phyloP scores from a whole-genome alignment of 2,888 invertebrate genomes.

The Microctonus brassicae region DNA sequence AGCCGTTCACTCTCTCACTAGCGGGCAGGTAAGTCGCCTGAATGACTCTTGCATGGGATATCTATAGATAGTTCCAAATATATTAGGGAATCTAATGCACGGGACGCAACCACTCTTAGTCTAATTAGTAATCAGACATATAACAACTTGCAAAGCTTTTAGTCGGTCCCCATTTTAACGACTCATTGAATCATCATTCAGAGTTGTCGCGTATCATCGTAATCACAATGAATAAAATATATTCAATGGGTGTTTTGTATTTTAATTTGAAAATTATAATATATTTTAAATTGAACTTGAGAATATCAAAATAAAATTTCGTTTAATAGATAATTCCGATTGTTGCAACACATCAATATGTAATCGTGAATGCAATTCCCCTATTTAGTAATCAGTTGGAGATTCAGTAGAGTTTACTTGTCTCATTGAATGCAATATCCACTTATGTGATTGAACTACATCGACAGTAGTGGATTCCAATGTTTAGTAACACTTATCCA shows the following conservation, averaged over 20 bases:
- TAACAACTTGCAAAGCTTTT: slow-evolving; percentile 13
- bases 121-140: slow-evolving; percentile 31
- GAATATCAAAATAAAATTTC: background rate
- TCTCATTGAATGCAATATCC: no score
- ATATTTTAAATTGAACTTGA: background rate
- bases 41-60: slow-evolving; percentile 17
- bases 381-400: no score
- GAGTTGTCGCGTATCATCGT: background rate
- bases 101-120: slow-evolving; percentile 8
- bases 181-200: slow-evolving; percentile 17
- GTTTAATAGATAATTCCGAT: no score
- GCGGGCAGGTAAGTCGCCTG: slow-evolving; percentile 24
- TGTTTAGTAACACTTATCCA: no score
- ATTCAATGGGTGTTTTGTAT: background rate
- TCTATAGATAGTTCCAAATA: slow-evolving; percentile 14
- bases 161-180: background rate
- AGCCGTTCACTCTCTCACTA: slow-evolving; percentile 32
- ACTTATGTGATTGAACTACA: no score
- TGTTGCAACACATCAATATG: no score
- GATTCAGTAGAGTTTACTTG: no score
- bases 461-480: no score
- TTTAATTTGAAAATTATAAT: background rate
- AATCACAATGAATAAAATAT: background rate
- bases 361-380: no score
- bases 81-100: slow-evolving; percentile 19